Conservation (phyloP, 2,797 vertebrate genomes). For the Chrysocyon brachyurus region DNA sequence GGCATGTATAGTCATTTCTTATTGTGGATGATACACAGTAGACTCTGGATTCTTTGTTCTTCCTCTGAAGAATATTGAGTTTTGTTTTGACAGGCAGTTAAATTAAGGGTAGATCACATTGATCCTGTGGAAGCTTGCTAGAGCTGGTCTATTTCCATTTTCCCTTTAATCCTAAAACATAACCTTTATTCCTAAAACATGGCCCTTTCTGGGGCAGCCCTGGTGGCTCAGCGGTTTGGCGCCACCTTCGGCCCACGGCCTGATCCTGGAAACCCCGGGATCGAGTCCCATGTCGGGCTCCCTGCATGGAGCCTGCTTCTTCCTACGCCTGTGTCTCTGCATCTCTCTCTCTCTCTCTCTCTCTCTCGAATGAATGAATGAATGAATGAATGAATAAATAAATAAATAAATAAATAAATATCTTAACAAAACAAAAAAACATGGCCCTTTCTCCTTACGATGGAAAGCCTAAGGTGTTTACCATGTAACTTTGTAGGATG, state of each 20-base stretch:
- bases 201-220: not conserved
- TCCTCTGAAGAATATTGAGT: not conserved
- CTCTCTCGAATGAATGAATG: too few species aligned
- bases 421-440: too few species aligned
- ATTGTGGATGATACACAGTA: not conserved
- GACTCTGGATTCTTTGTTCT: constrained; percentile 5
- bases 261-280: too few species aligned
- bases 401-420: too few species aligned
- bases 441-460: not conserved
- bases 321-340: too few species aligned
- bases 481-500: not conserved
- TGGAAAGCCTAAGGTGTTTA: not conserved
- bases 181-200: not conserved
- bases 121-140: not conserved
- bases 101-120: not conserved
- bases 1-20: not conserved
- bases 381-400: too few species aligned
- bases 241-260: too few species aligned
- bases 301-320: too few species aligned
- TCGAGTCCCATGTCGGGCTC: too few species aligned
- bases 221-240: too few species aligned
- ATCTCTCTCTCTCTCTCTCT: too few species aligned
- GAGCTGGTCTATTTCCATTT: not conserved
- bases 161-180: not conserved
- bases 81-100: not conserved